Conservation (phyloP, 1,140 invertebrate species). For the Ceratoteleas bidentatus region DNA sequence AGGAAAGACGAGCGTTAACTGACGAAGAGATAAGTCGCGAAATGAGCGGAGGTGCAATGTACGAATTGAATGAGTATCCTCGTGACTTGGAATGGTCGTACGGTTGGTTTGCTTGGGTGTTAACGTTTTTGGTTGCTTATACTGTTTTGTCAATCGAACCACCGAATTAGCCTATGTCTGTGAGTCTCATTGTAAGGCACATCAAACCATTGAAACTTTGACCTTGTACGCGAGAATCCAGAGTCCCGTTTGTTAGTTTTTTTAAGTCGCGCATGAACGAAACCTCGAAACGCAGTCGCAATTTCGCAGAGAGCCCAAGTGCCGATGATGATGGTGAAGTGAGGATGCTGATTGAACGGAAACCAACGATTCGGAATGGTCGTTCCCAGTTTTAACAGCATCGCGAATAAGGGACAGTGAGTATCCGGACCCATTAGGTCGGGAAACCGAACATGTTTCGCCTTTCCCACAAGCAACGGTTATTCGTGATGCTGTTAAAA, state of each 20-base stretch:
- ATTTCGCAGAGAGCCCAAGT: neutral
- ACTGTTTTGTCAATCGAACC: conserved; percentile 35
- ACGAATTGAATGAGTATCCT: conserved; percentile 44
- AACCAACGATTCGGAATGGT: conserved; percentile 15
- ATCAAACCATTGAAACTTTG: conserved; percentile 65
- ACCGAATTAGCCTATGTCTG: conserved; percentile 65
- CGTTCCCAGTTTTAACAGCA: conserved; percentile 63
- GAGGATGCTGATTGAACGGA: conserved; percentile 10
- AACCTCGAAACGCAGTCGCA: conserved; percentile 2
- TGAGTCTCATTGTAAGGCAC: conserved; percentile 68
- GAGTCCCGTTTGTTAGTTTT: conserved; percentile 18
- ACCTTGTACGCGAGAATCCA: conserved; percentile 47
- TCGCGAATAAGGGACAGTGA: conserved; percentile 51
- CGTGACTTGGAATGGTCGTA: conserved; percentile 52
- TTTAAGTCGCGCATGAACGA: conserved; percentile 10
- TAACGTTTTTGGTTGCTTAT: too few relatives aligned
- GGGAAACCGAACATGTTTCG: conserved; percentile 47
- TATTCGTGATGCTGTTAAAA: conserved; percentile 68
- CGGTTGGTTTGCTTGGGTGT: conserved; percentile 50
- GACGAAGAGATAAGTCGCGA: too few relatives aligned
- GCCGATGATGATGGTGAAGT: neutral
- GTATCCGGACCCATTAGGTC: conserved; percentile 27
- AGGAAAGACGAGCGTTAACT: too few relatives aligned
- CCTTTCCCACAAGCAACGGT: conserved; percentile 16
- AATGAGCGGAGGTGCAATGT: conserved; percentile 36